These are phyloP conservation scores for Imbricaverruca yamaguchii DNA, from an alignment of 2,888 invertebrate genomes.

Conservation along the genomic window DNA sequence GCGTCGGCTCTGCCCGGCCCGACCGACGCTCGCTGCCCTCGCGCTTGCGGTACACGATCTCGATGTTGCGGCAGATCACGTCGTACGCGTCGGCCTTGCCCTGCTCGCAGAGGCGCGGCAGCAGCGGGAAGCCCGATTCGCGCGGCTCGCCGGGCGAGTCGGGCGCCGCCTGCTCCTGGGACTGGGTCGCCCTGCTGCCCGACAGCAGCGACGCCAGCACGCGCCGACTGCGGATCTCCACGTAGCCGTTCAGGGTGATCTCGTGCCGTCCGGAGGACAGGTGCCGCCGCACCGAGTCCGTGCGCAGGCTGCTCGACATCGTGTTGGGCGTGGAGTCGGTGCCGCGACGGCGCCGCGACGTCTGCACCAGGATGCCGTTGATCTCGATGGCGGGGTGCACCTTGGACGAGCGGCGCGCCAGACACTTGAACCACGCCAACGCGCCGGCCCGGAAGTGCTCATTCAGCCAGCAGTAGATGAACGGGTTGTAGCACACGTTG, in stretches of 20 bases:
- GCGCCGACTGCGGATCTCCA: constrained; percentile 7
- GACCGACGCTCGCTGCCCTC: not conserved
- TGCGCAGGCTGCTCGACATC: constrained; percentile 13
- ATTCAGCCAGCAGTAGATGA: constrained; percentile 47
- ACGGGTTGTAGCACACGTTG: constrained; percentile 46
- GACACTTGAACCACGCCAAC: constrained; percentile 38
- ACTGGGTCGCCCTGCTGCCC: not conserved
- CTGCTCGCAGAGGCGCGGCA: constrained; percentile 19
- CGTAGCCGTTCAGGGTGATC: constrained; percentile 17
- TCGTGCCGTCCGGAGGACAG: not conserved
- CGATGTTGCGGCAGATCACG: constrained; percentile 16
- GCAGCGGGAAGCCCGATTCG: constrained; percentile 13
- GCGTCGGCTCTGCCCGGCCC: not conserved
- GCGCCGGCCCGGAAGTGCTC: constrained; percentile 43
- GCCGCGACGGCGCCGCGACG: not conserved
- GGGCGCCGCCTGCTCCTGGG: not conserved
- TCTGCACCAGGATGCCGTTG: constrained; percentile 33
- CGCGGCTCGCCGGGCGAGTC: constrained; percentile 1
- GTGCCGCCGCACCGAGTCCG: constrained; percentile 12
- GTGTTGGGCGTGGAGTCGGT: constrained; percentile 1
- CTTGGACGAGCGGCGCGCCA: constrained; percentile 34
- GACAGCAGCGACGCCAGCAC: constrained; percentile 15
- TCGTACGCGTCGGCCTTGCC: constrained; percentile 21
- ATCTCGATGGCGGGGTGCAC: constrained; percentile 35
- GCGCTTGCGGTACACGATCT: not conserved